Evolutionary conservation across 2,888 invertebrate species (phyloP), one percentile per base, ranked within the genome.

Genomic region (Spilarctia lutea): DNA sequence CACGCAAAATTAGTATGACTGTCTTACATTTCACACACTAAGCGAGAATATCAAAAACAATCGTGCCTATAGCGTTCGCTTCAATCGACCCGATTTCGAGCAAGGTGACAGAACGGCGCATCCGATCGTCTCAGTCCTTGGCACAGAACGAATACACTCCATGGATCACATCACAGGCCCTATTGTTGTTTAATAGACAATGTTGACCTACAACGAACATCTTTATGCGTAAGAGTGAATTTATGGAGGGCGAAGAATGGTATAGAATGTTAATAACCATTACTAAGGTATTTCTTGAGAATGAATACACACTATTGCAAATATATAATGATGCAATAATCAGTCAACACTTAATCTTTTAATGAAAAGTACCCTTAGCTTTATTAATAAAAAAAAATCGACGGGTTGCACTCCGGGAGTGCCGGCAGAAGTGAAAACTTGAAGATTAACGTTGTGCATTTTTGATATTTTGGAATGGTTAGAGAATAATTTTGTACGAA

Each of bases 51-150:
- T 39, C 67, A 39, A 39, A 1, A 39, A 68, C n/a, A 45, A 56
- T 82, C 79, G 78, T 83, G 80, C 69, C 27, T 72, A 77, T 76
- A 75, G 76, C 78, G 81, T 81, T 85, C 82, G 70, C 75, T 78
- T 89, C 87, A 82, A 90, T 90, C 87, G 91, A 88, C 89, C 91
- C 85, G 88, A 79, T 90, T 92, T 92, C 81, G 84, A 87, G 86
- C 91, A 93, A 94, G 91, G 94, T 89, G 93, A 94, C 94, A 92
- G 91, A 89, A 80, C 80, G 83, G 85, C 82, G 88, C 92, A 93
- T 93, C 93, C 91, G 89, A 92, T 93, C 92, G 84, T 91, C 82
- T 82, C 80, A 79, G 92, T 93, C 95, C 95, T 95, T 95, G 95
- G 92, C 94, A 93, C 90, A 85, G 88, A 91, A 91, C 87, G 85